A percentile compares a stretch with the other conserved stretches of the same genome.
These are phyloP conservation scores for Ophioderma brevispina DNA, from an alignment of 35 echinoderm and acorn worm species.

Conservation along the genomic window DNA sequence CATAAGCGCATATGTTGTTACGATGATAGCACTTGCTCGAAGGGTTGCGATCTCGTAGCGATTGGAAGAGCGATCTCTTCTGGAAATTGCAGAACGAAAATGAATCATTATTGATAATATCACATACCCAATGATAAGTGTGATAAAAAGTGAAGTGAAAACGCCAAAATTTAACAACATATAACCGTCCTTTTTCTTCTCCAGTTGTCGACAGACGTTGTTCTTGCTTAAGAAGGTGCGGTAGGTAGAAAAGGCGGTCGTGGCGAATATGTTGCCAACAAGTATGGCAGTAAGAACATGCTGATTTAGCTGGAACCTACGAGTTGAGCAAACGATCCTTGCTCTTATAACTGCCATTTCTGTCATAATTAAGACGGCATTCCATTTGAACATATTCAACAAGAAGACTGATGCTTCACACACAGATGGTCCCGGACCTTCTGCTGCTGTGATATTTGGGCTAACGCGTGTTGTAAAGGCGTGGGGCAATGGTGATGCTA, in stretches of 20 bases:
- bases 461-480: not conserved
- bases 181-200: not conserved
- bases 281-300: not conserved
- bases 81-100: not conserved
- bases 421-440: not conserved
- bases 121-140: not conserved
- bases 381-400: not conserved
- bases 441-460: not conserved
- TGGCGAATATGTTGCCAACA: not conserved
- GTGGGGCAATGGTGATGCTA: not conserved
- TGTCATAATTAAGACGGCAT: not conserved
- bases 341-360: not conserved
- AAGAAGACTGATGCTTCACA: not conserved
- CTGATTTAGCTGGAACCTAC: not conserved
- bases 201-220: not conserved
- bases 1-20: not conserved
- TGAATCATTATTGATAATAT: not conserved
- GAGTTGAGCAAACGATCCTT: not conserved
- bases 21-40: not conserved
- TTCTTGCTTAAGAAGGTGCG: not conserved
- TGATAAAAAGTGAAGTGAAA: not conserved
- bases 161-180: not conserved
- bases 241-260: no score
- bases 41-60: not conserved
- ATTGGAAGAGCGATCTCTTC: not conserved